Evolutionary conservation across 1,140 invertebrate species (phyloP).

Genomic region (Galendromus occidentalis): DNA sequence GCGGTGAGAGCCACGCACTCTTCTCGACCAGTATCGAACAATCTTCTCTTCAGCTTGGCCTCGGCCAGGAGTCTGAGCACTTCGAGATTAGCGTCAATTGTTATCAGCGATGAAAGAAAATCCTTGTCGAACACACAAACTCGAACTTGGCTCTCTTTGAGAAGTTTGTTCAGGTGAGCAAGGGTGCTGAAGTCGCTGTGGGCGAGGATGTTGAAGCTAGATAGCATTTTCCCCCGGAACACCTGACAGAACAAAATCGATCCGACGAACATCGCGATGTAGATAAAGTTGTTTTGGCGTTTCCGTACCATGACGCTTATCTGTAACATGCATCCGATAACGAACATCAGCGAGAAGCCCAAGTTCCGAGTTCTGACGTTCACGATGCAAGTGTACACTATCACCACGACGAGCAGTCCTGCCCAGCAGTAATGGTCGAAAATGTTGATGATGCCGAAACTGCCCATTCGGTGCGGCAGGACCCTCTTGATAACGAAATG

Average conservation of each 20-base stretch:
- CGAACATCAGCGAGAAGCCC: neutral
- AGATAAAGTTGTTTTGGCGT: neutral
- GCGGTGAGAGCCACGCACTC: neutral
- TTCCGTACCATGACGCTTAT: neutral
- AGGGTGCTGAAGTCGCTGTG: neutral
- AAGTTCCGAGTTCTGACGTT: neutral
- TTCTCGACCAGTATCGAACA: neutral
- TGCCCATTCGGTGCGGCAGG: neutral
- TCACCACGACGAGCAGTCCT: neutral
- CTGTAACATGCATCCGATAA: neutral
- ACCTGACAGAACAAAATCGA: neutral
- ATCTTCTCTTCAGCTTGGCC: neutral
- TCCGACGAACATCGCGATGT: neutral
- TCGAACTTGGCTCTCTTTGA: neutral
- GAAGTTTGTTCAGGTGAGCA: neutral
- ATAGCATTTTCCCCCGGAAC: neutral
- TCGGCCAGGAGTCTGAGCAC: constrained; percentile 6
- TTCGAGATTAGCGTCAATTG: neutral
- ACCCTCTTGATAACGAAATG: neutral
- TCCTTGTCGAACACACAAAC: constrained; percentile 1
- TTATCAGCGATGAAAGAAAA: constrained; percentile 3
- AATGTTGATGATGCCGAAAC: neutral
- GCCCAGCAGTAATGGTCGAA: constrained; percentile 3
- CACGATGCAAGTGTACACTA: neutral
- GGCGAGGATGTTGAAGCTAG: neutral